Conservation (phyloP, 2,797 vertebrate genomes). For the Periparus ater region DNA sequence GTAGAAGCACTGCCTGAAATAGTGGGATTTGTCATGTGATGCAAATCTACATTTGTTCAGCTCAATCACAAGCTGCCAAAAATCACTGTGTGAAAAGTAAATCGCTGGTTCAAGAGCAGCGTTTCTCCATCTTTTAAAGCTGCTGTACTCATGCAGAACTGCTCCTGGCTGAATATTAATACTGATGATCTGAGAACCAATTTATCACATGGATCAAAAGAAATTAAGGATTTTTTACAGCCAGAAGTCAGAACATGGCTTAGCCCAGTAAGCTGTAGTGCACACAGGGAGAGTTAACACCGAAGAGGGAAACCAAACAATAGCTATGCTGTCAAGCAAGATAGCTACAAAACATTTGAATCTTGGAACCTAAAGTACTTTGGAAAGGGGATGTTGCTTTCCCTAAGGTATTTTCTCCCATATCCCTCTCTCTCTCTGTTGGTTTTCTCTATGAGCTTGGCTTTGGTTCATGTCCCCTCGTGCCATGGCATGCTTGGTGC, state of each 20-base stretch:
- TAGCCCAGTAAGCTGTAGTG: background rate
- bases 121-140: conserved; percentile 15
- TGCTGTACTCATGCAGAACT: background rate
- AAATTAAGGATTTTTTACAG: conserved; percentile 8
- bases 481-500: background rate
- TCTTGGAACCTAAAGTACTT: background rate
- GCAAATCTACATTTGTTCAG: conserved; percentile 19
- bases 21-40: background rate
- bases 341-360: background rate
- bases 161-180: conserved; percentile 24
- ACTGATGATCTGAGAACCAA: background rate
- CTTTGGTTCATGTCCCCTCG: background rate
- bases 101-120: background rate
- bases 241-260: background rate
- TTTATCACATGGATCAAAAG: conserved; percentile 34
- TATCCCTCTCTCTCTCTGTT: background rate
- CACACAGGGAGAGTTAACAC: background rate
- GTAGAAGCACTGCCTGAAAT: background rate
- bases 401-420: background rate
- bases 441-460: background rate
- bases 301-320: background rate
- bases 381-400: background rate
- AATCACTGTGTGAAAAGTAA: conserved; percentile 15
- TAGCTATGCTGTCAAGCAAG: background rate
- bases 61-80: conserved; percentile 23